Base-by-base conservation (phyloP, 2,113 vertebrate species). In the Ameiurus melas region DNA sequence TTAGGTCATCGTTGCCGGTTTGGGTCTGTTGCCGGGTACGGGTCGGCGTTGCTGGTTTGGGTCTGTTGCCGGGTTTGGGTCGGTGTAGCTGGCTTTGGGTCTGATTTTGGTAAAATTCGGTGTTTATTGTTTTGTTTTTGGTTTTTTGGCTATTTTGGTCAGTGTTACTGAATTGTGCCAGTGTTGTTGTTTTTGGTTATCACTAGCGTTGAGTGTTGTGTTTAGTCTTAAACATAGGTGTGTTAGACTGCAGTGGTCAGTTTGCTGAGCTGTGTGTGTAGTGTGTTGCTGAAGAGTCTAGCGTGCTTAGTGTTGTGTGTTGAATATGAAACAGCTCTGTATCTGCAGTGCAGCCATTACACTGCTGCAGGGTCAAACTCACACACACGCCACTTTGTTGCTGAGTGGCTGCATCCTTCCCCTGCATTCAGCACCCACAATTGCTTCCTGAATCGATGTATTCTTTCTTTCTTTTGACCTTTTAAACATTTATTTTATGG, bases 301-400 rank as follows among this genome's bases (percentile, higher is more conserved):
- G 55, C 17, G 51, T 85, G 83, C 83, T 84, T 57, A 8, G 9
- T 53, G 85, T 43, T 84, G 89, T 78, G 75, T 87, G 14, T 39
- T 89, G 90, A 87, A 90, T 90, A 90, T 89, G 90, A 90, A 90
- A 81, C 87, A 89, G 88, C 85, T 87, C 53, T n/a, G 17, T 68
- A 90, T 90, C 87, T 90, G 90, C 90, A 89, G 66, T 90, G 90
- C 88, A 90, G 88, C 90, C 81, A 79, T 22, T 85, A 62, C 43
- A 55, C 68, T 87, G 82, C 86, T 70, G 53, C 89, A 87, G 85
- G 82, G 85, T 66, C 83, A 53, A 66, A 73, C 68, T 36, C 79
- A 58, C 88, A 75, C 66, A 33, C 27, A 79, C 51, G 9, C 20
- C 75, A 81, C 51, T 82, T 85, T 71, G 53, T 85, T 85, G 10